A percentile compares a stretch with the other conserved stretches of the same genome.
Conservation (phyloP, 2,113 vertebrate species). For the Elaphurus davidianus region DNA sequence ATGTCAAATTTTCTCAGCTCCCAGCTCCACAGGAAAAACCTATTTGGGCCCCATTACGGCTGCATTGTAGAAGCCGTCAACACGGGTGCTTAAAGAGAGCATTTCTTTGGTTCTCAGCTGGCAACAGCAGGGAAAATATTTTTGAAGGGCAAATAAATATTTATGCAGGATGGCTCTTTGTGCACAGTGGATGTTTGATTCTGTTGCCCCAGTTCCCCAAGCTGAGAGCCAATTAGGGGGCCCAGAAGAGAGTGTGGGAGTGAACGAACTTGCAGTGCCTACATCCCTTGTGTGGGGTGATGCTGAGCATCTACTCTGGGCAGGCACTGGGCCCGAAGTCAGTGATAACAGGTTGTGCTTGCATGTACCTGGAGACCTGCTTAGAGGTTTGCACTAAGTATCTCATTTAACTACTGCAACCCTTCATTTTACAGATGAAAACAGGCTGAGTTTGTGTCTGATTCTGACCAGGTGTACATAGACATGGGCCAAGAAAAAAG, state of each 20-base stretch:
- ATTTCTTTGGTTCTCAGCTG: slow-evolving; percentile 33
- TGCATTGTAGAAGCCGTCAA: slow-evolving; percentile 39
- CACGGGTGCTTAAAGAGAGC: slow-evolving; percentile 39
- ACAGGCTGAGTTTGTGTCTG: neutral
- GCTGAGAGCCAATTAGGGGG: slow-evolving; percentile 34
- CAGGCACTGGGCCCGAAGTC: neutral
- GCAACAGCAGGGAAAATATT: slow-evolving; percentile 53
- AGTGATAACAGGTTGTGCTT: neutral
- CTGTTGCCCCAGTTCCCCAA: slow-evolving; percentile 64
- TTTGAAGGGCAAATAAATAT: slow-evolving; percentile 74
- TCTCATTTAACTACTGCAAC: neutral
- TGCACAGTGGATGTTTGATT: slow-evolving; percentile 58
- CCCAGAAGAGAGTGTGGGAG: neutral
- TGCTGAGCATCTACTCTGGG: accelerated
- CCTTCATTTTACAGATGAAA: neutral
- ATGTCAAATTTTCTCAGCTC: slow-evolving; percentile 53
- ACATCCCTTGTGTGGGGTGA: accelerated
- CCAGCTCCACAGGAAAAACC: slow-evolving; percentile 35
- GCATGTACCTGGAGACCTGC: neutral
- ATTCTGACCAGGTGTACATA: neutral
- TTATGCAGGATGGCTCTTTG: slow-evolving; percentile 52
- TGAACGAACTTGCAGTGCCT: neutral
- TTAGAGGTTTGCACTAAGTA: neutral
- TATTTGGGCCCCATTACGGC: slow-evolving; percentile 39
- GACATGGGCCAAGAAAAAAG: neutral